These are phyloP conservation scores for Leptothorax acervorum DNA, from an alignment of 2,888 invertebrate species.

Conservation along the genomic window DNA sequence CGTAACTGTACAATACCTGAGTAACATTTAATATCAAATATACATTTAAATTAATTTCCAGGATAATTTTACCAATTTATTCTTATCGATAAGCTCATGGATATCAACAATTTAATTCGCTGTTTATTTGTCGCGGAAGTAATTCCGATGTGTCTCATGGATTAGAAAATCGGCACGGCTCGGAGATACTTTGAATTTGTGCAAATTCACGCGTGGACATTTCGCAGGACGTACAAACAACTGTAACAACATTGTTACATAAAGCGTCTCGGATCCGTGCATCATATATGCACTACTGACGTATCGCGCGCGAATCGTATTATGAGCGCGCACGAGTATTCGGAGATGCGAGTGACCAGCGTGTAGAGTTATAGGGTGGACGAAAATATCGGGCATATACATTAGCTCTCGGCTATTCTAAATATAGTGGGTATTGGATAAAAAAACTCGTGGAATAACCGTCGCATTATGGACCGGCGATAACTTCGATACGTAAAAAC, in stretches of 20 bases:
- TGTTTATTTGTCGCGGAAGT: not conserved
- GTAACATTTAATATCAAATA: not conserved
- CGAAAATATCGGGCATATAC: slow-evolving; percentile 47
- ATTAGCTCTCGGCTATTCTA: slow-evolving; percentile 49
- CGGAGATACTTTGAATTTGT: not conserved
- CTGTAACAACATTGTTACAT: slow-evolving; percentile 58
- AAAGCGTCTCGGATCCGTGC: slow-evolving; percentile 42
- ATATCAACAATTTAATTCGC: not conserved
- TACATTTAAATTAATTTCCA: not conserved
- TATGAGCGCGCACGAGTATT: slow-evolving; percentile 35
- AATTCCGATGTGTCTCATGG: not conserved
- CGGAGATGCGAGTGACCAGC: slow-evolving; percentile 40
- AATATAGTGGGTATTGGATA: slow-evolving; percentile 55
- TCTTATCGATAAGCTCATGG: not conserved
- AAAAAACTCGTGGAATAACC: slow-evolving; percentile 44
- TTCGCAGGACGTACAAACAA: slow-evolving; percentile 4
- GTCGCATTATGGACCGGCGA: slow-evolving; percentile 32
- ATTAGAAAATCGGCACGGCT: not conserved
- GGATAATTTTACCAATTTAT: not conserved
- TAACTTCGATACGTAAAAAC: slow-evolving; percentile 36
- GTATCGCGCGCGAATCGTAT: slow-evolving; percentile 53
- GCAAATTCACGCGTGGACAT: not conserved
- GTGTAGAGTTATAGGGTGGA: slow-evolving; percentile 32
- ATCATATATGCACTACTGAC: slow-evolving; percentile 52
- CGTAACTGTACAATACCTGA: too few species aligned